Percentiles rank a stretch among this genome's conserved stretches.
Evolutionary conservation across 2,888 invertebrate genomes (phyloP).

Genomic region (Acanthosepion pharaonis): DNA sequence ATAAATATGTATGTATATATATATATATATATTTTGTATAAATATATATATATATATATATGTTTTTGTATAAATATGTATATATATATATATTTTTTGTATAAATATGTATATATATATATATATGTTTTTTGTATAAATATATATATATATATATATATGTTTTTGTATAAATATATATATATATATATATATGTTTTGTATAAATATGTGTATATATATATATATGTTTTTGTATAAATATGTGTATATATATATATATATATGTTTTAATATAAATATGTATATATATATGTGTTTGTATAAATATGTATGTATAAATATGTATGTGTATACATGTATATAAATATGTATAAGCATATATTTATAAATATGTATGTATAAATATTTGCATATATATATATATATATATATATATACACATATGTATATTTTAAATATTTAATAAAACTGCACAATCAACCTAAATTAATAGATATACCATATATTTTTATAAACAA

Average conservation of each 20-base stretch:
- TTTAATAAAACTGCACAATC: not conserved
- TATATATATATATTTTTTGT: too few relatives aligned
- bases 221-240: not conserved
- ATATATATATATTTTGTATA: not conserved
- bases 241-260: too few relatives aligned
- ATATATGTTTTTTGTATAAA: not conserved
- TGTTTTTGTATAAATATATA: not conserved
- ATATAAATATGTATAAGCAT: not conserved
- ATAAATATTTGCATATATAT: not conserved
- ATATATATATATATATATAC: conserved; percentile 24
- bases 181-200: not conserved
- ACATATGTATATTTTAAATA: not conserved
- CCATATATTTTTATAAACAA: too few relatives aligned
- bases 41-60: conserved; percentile 33
- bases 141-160: not conserved
- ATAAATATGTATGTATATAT: not conserved
- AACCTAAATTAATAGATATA: too few relatives aligned
- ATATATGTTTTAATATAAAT: not conserved
- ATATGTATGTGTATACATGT: not conserved
- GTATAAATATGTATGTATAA: not conserved
- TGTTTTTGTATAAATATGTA: not conserved
- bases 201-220: too few relatives aligned
- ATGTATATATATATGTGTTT: not conserved
- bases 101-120: not conserved
- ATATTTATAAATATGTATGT: not conserved